Evolutionary conservation across 2,888 invertebrate genomes (phyloP), one percentile per base, ranked within the genome.

Genomic region (Drosophila flavopinicola): DNA sequence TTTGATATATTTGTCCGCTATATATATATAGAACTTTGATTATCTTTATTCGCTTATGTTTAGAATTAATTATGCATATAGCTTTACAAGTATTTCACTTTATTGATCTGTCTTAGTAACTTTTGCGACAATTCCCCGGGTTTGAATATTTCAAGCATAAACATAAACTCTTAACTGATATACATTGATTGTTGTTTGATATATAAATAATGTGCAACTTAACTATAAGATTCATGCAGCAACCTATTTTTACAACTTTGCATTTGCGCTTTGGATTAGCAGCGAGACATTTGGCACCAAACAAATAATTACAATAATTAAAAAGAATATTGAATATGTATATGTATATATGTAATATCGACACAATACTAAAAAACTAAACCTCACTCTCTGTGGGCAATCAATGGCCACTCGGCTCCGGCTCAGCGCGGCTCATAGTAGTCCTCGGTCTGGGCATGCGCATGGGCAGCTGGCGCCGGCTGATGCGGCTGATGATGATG

Each of bases 391-490:
- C 30, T 58, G 37, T 64, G 77, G 61, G 54, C 42, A 24, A 41
- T 25, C 24, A 24, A 20, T 41, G 9, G 2, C 11, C 29, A 24
- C 11, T 29, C 11, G n/a, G 11, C 20, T 4, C n/a, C n/a, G n/a
- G 4, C 30, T 54, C 38, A 79, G 45, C 65, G 85, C 41, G 65
- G 70, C 20, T 69, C 78, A 48, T 83, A 87, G 27, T 83, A 88
- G 37, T 89, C 88, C 30, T 89, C 88, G 32, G 89, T 88, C 63
- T 88, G 88, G 13, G 78, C 87, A 52, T 88, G 85, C 7, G 75
- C 75, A 54, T 75, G 44, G 3, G 64, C 20, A 24, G 41, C 29
- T 65, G 59, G 2, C 51, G 63, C 4, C 58, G 66, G 37, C 13
- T 66, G 65, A 2, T 38, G 30, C 0, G 61, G 47, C 0, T 63